Conservation (phyloP, 2,113 vertebrate species). For the Meleagris gallopavo region DNA sequence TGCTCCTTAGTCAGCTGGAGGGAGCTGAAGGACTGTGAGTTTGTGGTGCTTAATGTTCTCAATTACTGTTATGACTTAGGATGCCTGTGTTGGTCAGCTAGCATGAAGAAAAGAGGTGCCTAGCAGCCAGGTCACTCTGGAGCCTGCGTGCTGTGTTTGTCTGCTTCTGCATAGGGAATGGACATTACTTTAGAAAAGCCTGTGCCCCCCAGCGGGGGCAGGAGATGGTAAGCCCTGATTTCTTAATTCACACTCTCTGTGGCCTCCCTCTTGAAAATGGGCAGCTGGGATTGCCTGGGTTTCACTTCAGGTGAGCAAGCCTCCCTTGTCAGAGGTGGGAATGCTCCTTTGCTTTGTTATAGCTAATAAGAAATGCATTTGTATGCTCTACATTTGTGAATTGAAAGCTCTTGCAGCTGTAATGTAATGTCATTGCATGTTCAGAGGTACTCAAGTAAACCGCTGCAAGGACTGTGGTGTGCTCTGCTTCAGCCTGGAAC, state of each 20-base stretch:
- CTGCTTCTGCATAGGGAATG: rapidly evolving
- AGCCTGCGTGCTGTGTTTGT: rapidly evolving
- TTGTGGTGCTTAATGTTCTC: not conserved
- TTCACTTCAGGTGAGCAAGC: rapidly evolving
- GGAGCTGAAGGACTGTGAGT: not conserved
- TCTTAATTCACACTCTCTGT: rapidly evolving
- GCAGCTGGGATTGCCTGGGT: not conserved
- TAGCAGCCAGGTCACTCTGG: rapidly evolving
- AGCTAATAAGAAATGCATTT: not conserved
- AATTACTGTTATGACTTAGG: rapidly evolving
- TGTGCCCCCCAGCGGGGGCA: rapidly evolving
- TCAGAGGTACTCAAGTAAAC: rapidly evolving
- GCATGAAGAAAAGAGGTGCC: not conserved
- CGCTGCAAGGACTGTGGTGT: rapidly evolving
- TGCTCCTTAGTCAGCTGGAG: not conserved
- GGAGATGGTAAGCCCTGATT: rapidly evolving
- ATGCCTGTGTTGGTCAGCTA: rapidly evolving
- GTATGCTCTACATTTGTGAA: rapidly evolving
- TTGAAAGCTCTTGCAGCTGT: not conserved
- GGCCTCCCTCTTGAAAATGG: no score
- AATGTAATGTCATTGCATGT: rapidly evolving
- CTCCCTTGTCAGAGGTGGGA: not conserved
- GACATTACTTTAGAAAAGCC: not conserved
- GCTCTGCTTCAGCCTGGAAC: not conserved
- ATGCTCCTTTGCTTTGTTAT: not conserved